phyloP scores from a whole-genome alignment of 1,140 invertebrate species.

The Sitodiplosis mosellana region DNA sequence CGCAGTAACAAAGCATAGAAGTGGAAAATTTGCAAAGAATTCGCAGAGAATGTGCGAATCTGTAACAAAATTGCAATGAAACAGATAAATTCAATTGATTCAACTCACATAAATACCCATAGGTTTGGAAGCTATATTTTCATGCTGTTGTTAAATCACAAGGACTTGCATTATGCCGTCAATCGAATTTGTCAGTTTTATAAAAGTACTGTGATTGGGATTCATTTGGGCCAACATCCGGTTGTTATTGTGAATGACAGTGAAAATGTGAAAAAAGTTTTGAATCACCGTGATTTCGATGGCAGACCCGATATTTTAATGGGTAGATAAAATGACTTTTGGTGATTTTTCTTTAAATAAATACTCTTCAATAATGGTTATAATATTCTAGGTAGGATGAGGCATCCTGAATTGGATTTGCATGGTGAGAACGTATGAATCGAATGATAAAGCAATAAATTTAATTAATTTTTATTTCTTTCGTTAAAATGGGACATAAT shows the following conservation, averaged over 20 bases:
- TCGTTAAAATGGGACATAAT: too few relatives aligned
- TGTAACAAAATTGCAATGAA: too few relatives aligned
- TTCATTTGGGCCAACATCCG: constrained; percentile 22
- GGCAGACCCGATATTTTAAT: constrained; percentile 16
- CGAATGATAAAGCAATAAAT: background rate
- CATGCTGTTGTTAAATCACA: constrained; percentile 15
- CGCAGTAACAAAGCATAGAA: too few relatives aligned
- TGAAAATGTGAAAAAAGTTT: constrained; percentile 23
- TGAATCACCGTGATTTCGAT: constrained; percentile 24
- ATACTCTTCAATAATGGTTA: too few relatives aligned
- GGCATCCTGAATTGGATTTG: constrained; percentile 14
- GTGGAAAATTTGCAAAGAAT: too few relatives aligned
- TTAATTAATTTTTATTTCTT: background rate
- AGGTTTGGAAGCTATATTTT: constrained; percentile 22
- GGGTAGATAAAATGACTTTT: too few relatives aligned
- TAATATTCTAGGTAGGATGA: too few relatives aligned
- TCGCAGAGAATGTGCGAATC: too few relatives aligned
- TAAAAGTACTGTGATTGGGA: constrained; percentile 27
- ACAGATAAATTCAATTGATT: too few relatives aligned
- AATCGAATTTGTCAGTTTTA: constrained; percentile 18
- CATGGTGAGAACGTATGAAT: constrained; percentile 16
- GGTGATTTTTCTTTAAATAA: too few relatives aligned
- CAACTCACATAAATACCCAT: too few relatives aligned
- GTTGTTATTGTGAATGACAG: constrained; percentile 22
- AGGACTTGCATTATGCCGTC: constrained; percentile 19